Conservation (phyloP, 2,113 vertebrate species). For the Miniopterus natalensis region DNA sequence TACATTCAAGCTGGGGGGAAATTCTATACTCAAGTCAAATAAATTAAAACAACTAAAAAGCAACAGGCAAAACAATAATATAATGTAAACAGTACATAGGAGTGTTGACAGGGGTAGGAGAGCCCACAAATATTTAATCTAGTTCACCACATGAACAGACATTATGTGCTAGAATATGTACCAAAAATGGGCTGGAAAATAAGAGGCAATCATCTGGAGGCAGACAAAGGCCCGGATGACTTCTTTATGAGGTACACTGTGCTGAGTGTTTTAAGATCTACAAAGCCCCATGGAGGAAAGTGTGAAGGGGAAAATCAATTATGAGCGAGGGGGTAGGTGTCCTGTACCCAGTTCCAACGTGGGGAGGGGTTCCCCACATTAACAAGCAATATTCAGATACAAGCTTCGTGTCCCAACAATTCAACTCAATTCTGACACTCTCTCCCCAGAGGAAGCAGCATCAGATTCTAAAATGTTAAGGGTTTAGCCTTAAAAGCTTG, state of each 20-base stretch:
- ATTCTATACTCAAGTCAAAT: not conserved
- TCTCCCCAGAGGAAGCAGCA: not conserved
- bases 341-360: not conserved
- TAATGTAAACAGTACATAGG: not conserved
- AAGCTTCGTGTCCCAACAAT: not conserved
- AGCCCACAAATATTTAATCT: not conserved
- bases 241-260: not conserved
- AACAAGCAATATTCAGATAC: not conserved
- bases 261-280: constrained; percentile 39
- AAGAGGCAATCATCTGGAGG: not conserved
- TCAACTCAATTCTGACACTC: not conserved
- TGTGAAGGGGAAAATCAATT: not conserved
- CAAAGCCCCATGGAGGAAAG: not conserved
- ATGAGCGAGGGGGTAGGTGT: not conserved
- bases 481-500: not conserved
- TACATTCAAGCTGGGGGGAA: not conserved
- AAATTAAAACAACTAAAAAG: not conserved
- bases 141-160: constrained; percentile 27
- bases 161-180: not conserved
- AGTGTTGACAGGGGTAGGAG: not conserved
- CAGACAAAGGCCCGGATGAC: not conserved
- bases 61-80: not conserved
- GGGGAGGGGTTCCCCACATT: not conserved
- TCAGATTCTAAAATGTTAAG: not conserved
- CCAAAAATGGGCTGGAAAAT: constrained; percentile 10